Conservation (phyloP, 2,888 invertebrate species). For the Microplitis manilae region DNA sequence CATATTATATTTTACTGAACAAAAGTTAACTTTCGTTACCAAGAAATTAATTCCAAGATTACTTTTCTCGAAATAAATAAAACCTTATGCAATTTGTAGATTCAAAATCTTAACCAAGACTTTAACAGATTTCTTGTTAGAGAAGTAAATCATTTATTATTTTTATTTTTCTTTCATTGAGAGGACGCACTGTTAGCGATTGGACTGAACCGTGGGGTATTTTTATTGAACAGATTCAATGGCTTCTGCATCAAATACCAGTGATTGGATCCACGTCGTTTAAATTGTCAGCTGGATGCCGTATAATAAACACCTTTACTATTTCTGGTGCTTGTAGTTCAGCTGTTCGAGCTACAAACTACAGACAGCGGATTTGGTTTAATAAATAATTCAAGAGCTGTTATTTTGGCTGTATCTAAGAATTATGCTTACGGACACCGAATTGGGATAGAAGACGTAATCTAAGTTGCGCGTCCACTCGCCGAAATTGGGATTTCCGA, state of each 20-base stretch:
- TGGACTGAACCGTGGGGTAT: background rate
- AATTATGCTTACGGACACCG: constrained; percentile 13
- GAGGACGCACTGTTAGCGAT: background rate
- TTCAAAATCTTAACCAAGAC: too few species aligned
- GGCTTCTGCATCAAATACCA: background rate
- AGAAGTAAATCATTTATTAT: too few species aligned
- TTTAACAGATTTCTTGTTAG: too few species aligned
- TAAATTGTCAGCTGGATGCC: background rate
- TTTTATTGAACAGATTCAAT: background rate
- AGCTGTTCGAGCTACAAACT: background rate
- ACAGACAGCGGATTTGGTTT: background rate
- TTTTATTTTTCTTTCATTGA: too few species aligned
- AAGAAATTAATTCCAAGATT: too few species aligned
- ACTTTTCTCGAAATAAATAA: too few species aligned
- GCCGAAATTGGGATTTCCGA: constrained; percentile 44
- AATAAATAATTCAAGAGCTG: constrained; percentile 23
- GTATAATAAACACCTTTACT: background rate
- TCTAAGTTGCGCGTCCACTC: constrained; percentile 43
- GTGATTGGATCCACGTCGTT: background rate
- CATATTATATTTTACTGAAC: background rate
- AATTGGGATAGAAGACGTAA: constrained; percentile 11
- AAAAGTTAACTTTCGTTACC: too few species aligned
- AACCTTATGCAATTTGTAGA: too few species aligned
- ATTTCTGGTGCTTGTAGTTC: background rate
- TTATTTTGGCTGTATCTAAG: constrained; percentile 6